Conservation (phyloP, 30 jellyfish, hydroid and myxozoan species). For the Phacellophora camtschatica region DNA sequence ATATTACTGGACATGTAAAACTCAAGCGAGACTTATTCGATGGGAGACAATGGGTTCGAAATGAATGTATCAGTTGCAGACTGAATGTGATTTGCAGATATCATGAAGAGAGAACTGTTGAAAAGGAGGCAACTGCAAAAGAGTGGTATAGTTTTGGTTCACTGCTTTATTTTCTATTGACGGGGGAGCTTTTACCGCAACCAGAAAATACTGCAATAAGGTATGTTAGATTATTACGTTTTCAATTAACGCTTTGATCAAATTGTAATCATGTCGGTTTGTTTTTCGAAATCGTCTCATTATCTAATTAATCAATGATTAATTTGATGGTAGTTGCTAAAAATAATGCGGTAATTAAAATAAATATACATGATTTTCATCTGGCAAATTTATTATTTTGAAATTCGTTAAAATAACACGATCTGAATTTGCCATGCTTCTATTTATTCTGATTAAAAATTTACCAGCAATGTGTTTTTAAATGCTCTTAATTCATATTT, state of each 20-base stretch:
- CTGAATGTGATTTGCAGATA: conserved; percentile 11
- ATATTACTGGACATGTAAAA: conserved; percentile 64
- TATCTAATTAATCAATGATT: too few relatives aligned
- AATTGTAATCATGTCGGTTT: too few relatives aligned
- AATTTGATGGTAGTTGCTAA: too few relatives aligned
- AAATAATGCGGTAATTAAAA: too few relatives aligned
- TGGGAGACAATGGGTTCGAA: conserved; percentile 32
- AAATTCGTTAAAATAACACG: not conserved
- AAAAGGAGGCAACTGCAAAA: conserved; percentile 19
- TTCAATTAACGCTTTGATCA: too few relatives aligned
- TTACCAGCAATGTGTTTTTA: conserved; percentile 29
- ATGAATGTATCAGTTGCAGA: conserved; percentile 48
- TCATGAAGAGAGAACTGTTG: conserved; percentile 2
- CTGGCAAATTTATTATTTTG: too few relatives aligned
- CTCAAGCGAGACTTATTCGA: conserved; percentile 31
- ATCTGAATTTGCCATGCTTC: not conserved
- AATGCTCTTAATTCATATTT: conserved; percentile 9
- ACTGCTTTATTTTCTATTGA: conserved; percentile 25
- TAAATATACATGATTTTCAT: too few relatives aligned
- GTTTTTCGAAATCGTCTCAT: too few relatives aligned
- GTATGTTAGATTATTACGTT: too few relatives aligned
- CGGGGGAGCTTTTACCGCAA: too few relatives aligned
- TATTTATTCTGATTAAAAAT: not conserved
- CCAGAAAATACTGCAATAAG: too few relatives aligned
- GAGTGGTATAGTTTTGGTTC: conserved; percentile 55